These are phyloP conservation scores for Heliothis peltigera DNA, from an alignment of 2,888 invertebrate species.

Conservation along the genomic window DNA sequence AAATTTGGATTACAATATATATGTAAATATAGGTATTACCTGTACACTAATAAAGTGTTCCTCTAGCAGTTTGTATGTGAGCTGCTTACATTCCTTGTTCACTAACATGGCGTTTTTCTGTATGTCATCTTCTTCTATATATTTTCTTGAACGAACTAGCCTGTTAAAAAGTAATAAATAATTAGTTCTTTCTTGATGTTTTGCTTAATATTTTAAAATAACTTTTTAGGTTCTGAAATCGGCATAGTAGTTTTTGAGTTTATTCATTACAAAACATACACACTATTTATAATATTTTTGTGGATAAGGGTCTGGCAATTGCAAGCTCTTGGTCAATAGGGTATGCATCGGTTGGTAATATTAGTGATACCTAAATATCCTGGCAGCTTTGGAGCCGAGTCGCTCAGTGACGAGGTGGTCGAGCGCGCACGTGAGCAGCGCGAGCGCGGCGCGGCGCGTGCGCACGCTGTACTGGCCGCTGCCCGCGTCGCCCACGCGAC, in stretches of 20 bases:
- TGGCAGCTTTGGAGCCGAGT: constrained; percentile 95
- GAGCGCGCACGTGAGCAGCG: constrained; percentile 93
- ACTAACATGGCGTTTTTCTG: constrained; percentile 98
- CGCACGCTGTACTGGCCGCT: constrained; percentile 95
- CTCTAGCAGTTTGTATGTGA: constrained; percentile 95
- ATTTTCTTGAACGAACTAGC: constrained; percentile 94
- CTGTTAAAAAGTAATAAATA: constrained; percentile 78
- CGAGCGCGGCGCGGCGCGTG: constrained; percentile 92
- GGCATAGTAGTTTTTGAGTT: too few species aligned
- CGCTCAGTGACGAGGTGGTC: constrained; percentile 96
- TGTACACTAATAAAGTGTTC: constrained; percentile 93
- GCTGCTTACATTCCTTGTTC: constrained; percentile 96
- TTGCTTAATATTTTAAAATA: too few species aligned
- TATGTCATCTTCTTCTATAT: constrained; percentile 97
- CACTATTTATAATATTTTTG: too few species aligned
- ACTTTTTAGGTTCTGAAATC: too few species aligned
- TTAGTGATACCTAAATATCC: constrained; percentile 93
- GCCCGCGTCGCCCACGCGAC: constrained; percentile 94
- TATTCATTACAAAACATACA: too few species aligned
- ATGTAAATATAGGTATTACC: too few species aligned
- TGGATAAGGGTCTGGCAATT: too few species aligned
- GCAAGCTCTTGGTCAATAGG: too few species aligned
- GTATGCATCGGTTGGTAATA: too few species aligned
- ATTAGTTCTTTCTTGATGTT: not conserved
- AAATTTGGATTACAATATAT: too few species aligned